Base-by-base conservation (phyloP, 1,140 invertebrate species). In the Trichogramma pretiosum region DNA sequence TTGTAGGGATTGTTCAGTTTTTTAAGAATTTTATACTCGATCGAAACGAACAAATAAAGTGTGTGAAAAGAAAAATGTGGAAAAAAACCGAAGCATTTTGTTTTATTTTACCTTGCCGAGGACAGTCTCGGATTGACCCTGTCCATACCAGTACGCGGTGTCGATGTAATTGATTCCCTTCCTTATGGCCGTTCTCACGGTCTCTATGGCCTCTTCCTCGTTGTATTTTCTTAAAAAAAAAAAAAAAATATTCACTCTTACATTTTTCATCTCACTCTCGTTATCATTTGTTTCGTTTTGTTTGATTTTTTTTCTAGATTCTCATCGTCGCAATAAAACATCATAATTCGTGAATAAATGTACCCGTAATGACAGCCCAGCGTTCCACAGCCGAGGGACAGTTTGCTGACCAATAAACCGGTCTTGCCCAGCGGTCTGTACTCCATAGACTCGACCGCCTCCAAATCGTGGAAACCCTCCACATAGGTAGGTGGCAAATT, bases 131-230 rank as follows among this genome's bases (percentile, higher is more conserved):
- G 86, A 84, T 32, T 71, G 76, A 5, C 91, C 88, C 72, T 89
- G 87, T 0, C 92, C 91, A 65, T 96, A 96, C 79, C 83, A 94
- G 0, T 89, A 89, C 2, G 83, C 85, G 0, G 89, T 93, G 63
- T 96, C 93, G 40, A 96, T 83, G 53, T 89, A 93, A 73, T 96
- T 96, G 16, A 96, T 77, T 2, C 93, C 93, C 24, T 68, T 72
- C 61, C 78, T 83, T 14, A 95, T 66, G 4, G 83, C 84, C 54
- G 81, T 69, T 33, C 77, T 72, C 28, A 95, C 74, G 0, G 85
- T 79, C 38, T 78, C 62, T 43, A 85, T 78, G 17, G 79, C 83
- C 64, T 87, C 80, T 14, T 74, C 59, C 39, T 82, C 74, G 46
- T 79, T 61, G 34, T 68, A 79, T 1, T 64, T 53, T 10, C 78